Percentiles rank a stretch among this genome's conserved stretches.
Evolutionary conservation across 2,888 invertebrate genomes (phyloP).

Genomic region (Nymphalis c-album): DNA sequence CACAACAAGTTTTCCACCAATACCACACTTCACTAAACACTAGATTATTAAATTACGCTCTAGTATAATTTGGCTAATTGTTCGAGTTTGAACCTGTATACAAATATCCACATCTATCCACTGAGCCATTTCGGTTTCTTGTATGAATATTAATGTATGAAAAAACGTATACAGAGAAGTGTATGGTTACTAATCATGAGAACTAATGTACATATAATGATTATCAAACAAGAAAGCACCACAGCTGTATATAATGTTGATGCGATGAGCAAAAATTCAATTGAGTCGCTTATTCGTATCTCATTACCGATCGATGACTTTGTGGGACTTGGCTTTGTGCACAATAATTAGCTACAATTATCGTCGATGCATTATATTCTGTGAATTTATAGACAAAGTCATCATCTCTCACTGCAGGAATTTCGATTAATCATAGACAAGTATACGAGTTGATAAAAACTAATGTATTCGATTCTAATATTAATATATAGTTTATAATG

Average conservation of each 20-base stretch:
- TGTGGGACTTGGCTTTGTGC: slow-evolving; percentile 9
- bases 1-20: too few relatives aligned
- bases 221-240: neutral
- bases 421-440: neutral
- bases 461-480: too few relatives aligned
- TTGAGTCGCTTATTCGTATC: slow-evolving; percentile 8
- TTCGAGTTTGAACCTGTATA: neutral
- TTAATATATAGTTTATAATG: too few relatives aligned
- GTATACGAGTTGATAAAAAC: neutral
- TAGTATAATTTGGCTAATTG: too few relatives aligned
- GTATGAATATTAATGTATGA: neutral
- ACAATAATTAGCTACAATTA: slow-evolving; percentile 10
- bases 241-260: neutral
- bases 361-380: neutral
- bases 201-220: slow-evolving; percentile 2
- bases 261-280: slow-evolving; percentile 1
- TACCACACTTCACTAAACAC: too few relatives aligned
- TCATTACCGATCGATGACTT: slow-evolving; percentile 14
- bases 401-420: neutral
- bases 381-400: neutral
- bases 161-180: neutral
- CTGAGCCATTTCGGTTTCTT: neutral
- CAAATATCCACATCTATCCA: neutral
- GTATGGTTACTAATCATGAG: slow-evolving; percentile 5
- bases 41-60: too few relatives aligned